These are phyloP conservation scores for Marmota flaviventris DNA, from an alignment of 2,113 vertebrate genomes.

Conservation along the genomic window DNA sequence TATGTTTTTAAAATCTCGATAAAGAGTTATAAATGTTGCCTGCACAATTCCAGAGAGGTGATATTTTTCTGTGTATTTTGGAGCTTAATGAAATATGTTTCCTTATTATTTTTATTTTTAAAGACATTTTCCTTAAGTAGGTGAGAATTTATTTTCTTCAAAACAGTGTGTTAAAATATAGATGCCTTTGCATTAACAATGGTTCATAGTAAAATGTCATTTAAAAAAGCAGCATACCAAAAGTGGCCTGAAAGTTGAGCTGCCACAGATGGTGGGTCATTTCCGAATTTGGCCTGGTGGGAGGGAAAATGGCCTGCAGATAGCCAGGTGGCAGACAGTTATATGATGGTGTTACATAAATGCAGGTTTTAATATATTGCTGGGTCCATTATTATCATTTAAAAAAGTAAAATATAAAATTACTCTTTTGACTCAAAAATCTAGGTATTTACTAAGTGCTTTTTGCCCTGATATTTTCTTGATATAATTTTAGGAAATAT, in stretches of 20 bases:
- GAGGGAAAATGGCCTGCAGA: slow-evolving; percentile 79
- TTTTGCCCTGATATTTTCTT: slow-evolving; percentile 25
- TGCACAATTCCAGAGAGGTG: slow-evolving; percentile 51
- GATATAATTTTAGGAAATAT: slow-evolving; percentile 2
- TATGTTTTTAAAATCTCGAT: slow-evolving; percentile 44
- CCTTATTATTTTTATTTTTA: slow-evolving; percentile 61
- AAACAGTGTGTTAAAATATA: slow-evolving; percentile 18
- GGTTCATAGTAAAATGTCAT: slow-evolving; percentile 58
- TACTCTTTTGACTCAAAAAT: slow-evolving; percentile 28
- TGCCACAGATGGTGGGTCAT: slow-evolving; percentile 77
- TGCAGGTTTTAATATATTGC: slow-evolving; percentile 74
- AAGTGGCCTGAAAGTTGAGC: slow-evolving; percentile 73
- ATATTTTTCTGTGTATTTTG: slow-evolving; percentile 14
- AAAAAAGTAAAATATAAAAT: slow-evolving; percentile 46
- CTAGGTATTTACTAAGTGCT: background rate
- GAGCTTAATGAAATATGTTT: slow-evolving; percentile 52
- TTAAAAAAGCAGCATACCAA: slow-evolving; percentile 63
- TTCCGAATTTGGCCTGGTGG: slow-evolving; percentile 83
- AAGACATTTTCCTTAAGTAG: slow-evolving; percentile 46
- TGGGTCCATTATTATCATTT: slow-evolving; percentile 59
- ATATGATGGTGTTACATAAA: slow-evolving; percentile 57
- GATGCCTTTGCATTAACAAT: slow-evolving; percentile 22
- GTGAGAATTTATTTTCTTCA: slow-evolving; percentile 64
- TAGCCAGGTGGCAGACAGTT: slow-evolving; percentile 82
- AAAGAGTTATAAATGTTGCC: slow-evolving; percentile 43